Evolutionary conservation across 2,113 vertebrate genomes (phyloP).

Genomic region (Echinops telfairi): DNA sequence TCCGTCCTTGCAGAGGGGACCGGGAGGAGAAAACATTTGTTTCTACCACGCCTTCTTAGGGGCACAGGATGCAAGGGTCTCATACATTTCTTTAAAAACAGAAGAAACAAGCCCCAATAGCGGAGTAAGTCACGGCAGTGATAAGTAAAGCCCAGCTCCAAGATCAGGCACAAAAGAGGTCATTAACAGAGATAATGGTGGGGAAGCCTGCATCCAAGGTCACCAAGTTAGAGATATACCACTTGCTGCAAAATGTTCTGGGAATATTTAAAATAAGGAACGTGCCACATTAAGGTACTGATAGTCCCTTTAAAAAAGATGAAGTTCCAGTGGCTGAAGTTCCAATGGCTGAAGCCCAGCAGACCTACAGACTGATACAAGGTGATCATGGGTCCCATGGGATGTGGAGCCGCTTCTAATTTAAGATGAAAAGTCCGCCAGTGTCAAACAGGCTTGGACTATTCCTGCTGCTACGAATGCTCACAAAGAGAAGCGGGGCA

Average conservation of each 20-base stretch:
- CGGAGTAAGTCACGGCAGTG: rapidly evolving
- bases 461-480: neutral
- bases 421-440: neutral
- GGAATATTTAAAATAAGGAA: neutral
- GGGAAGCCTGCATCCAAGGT: neutral
- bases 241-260: neutral
- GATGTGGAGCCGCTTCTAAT: neutral
- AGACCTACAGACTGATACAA: neutral
- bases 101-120: neutral
- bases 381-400: neutral
- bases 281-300: neutral
- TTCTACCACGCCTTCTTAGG: rapidly evolving
- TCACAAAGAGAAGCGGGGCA: neutral
- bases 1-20: no score
- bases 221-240: neutral
- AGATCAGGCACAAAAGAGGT: neutral
- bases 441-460: neutral
- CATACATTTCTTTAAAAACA: neutral
- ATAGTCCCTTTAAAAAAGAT: neutral
- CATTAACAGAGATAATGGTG: neutral
- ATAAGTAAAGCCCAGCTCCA: neutral
- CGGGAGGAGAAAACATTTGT: rapidly evolving
- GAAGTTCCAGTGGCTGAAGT: neutral
- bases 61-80: neutral
- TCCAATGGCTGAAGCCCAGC: neutral